Conservation (phyloP, 2,888 invertebrate genomes). For the Odontocerum albicorne region DNA sequence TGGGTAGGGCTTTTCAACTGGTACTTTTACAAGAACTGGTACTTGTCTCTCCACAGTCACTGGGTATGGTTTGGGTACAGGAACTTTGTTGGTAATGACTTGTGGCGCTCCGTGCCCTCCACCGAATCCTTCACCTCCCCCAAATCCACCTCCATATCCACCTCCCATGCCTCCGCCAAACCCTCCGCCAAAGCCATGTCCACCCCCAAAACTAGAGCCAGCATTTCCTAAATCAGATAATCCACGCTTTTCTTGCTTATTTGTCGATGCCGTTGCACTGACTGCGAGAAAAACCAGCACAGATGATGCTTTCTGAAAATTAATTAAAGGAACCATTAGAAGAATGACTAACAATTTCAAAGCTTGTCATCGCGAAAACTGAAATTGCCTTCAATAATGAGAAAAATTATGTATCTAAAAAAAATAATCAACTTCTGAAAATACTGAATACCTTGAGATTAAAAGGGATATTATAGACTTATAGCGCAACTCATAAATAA, state of each 20-base stretch:
- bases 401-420: too few relatives aligned
- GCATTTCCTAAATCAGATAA: conserved; percentile 13
- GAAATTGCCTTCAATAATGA: too few relatives aligned
- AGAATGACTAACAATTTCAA: too few relatives aligned
- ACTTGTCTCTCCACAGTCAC: conserved; percentile 52
- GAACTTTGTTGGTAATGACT: conserved; percentile 41
- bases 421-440: too few relatives aligned
- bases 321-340: not conserved
- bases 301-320: conserved; percentile 15
- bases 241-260: conserved; percentile 18
- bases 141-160: conserved; percentile 5
- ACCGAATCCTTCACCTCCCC: conserved; percentile 2
- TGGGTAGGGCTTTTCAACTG: conserved; percentile 41
- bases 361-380: too few relatives aligned
- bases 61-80: conserved; percentile 54
- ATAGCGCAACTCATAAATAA: too few relatives aligned
- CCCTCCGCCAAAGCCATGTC: not conserved
- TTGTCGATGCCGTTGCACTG: conserved; percentile 16
- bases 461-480: too few relatives aligned
- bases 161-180: not conserved
- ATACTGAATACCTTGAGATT: too few relatives aligned
- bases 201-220: conserved; percentile 4
- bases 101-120: conserved; percentile 13
- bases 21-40: conserved; percentile 49
- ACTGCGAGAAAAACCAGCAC: conserved; percentile 19